Conservation (phyloP, 2,113 vertebrate genomes). For the Phalacrocorax aristotelis region DNA sequence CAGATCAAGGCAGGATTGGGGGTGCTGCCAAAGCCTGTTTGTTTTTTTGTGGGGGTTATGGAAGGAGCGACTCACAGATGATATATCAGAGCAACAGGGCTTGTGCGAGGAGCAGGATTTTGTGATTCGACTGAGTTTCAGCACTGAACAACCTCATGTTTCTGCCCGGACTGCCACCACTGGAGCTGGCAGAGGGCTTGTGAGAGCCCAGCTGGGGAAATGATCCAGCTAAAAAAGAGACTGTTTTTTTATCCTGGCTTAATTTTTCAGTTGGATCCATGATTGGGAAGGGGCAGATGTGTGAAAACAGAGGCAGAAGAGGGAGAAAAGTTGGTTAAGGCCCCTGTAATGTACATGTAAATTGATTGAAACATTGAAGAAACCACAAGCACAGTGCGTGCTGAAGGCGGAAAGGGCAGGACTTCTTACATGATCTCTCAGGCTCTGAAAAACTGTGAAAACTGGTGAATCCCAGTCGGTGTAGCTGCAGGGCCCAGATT, state of each 20-base stretch:
- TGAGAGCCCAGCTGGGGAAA: neutral
- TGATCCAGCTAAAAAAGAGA: neutral
- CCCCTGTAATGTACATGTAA: neutral
- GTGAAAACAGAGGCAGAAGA: neutral
- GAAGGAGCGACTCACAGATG: neutral
- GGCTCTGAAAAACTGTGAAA: neutral
- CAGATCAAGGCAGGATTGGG: neutral
- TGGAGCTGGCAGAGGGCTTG: neutral
- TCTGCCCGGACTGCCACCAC: neutral
- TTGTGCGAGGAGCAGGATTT: neutral
- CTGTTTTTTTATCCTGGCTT: neutral
- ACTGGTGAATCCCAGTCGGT: neutral
- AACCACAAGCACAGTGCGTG: neutral
- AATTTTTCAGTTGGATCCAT: neutral
- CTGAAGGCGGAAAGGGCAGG: neutral
- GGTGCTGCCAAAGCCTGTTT: conserved; percentile 18
- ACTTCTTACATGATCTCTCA: neutral
- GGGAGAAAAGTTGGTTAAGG: neutral
- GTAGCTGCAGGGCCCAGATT: neutral
- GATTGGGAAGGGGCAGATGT: neutral
- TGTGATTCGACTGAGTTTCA: neutral
- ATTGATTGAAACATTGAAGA: neutral
- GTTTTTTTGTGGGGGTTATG: neutral
- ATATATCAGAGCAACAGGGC: neutral
- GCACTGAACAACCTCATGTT: neutral